Percentiles rank a stretch among this genome's conserved stretches.
Conservation (phyloP, 1,140 invertebrate species). For the Zaprionus capensis region DNA sequence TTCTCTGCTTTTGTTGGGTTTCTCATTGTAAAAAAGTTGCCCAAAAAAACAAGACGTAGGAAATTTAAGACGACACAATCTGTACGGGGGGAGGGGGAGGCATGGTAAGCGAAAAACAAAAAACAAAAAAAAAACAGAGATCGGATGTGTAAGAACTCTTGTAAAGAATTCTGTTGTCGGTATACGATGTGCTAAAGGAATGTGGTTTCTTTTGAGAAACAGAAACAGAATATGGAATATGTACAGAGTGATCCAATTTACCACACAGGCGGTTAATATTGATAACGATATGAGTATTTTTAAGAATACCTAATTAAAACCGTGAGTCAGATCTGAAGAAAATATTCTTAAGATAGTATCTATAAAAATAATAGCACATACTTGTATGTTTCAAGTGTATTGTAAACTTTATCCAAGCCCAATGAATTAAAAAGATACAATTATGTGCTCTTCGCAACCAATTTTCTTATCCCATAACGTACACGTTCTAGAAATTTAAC, state of each 20-base stretch:
- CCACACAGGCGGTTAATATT: not conserved
- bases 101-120: not conserved
- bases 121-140: conserved; percentile 7
- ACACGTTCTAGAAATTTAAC: too few relatives aligned
- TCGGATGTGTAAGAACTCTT: conserved; percentile 20
- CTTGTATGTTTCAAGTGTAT: too few relatives aligned
- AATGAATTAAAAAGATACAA: too few relatives aligned
- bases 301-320: not conserved
- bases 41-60: conserved; percentile 7
- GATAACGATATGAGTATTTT: not conserved
- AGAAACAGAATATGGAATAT: not conserved
- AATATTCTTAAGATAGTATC: too few relatives aligned
- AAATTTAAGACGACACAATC: conserved; percentile 43
- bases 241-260: not conserved
- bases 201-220: not conserved
- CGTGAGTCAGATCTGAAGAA: too few relatives aligned
- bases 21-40: conserved; percentile 42
- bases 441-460: too few relatives aligned
- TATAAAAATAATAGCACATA: too few relatives aligned
- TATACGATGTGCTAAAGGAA: not conserved
- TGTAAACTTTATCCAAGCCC: too few relatives aligned
- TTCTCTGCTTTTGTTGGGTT: conserved; percentile 44
- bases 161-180: conserved; percentile 21
- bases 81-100: not conserved
- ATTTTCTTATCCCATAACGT: too few relatives aligned